These are phyloP conservation scores for Malurus leucopterus DNA, from an alignment of 2,797 vertebrate species.

Conservation along the genomic window DNA sequence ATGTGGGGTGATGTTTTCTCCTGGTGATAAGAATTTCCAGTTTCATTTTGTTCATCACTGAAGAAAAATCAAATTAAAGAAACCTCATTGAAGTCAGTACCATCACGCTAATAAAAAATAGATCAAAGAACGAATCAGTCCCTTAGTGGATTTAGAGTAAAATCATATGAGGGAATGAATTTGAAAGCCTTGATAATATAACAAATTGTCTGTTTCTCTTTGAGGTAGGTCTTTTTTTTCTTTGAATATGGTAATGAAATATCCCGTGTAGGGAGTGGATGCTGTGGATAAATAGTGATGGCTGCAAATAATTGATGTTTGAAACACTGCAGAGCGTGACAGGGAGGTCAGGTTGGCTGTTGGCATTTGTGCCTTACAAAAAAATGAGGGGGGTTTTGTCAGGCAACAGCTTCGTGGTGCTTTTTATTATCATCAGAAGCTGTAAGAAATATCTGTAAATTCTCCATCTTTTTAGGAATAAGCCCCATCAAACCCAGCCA, in stretches of 20 bases:
- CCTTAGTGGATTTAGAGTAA: conserved; percentile 20
- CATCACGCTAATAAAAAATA: conserved; percentile 7
- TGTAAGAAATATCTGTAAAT: not conserved
- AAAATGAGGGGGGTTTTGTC: not conserved
- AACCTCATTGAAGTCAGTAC: conserved; percentile 6
- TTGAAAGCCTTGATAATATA: conserved; percentile 41
- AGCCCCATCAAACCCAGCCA: not conserved
- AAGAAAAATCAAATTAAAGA: not conserved
- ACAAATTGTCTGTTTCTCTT: conserved; percentile 25
- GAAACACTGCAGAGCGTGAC: not conserved
- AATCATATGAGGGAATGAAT: conserved; percentile 21
- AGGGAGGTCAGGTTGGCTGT: not conserved
- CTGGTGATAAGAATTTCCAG: conserved; percentile 1
- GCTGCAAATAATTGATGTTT: not conserved
- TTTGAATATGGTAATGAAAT: not conserved
- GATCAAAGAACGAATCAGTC: conserved; percentile 24
- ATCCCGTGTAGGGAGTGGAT: not conserved
- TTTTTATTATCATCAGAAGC: not conserved
- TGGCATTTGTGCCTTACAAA: not conserved
- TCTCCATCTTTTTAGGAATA: not conserved
- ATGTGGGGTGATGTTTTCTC: not conserved
- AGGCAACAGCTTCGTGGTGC: not conserved
- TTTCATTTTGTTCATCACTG: conserved; percentile 17
- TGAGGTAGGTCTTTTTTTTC: not conserved
- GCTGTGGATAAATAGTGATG: not conserved